Conservation (phyloP, 2,888 invertebrate genomes). For the Dynastes hyllus region DNA sequence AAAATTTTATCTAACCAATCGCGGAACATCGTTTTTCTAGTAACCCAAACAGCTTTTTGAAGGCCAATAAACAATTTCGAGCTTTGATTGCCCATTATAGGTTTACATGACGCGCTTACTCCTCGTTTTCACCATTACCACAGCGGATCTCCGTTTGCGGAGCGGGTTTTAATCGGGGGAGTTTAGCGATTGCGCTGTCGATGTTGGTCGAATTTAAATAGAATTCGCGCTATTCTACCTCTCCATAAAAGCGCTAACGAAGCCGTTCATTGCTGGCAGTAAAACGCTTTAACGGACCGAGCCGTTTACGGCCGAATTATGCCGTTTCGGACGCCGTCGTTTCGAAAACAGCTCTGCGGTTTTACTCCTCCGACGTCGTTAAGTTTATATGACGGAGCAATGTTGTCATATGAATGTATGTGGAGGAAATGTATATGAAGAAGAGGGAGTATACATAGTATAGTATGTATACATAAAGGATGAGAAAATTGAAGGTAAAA, state of each 20-base stretch:
- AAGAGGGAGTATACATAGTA: no score
- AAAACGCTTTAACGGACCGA: conserved; percentile 33
- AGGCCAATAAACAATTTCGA: no score
- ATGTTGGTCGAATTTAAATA: neutral
- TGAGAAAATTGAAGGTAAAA: no score
- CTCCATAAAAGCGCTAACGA: conserved; percentile 44
- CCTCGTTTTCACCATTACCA: neutral
- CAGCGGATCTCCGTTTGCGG: neutral
- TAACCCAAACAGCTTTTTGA: no score
- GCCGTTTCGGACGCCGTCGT: conserved; percentile 37
- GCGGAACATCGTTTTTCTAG: no score
- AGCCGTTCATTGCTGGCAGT: conserved; percentile 45
- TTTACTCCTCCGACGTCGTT: conserved; percentile 32
- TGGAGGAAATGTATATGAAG: neutral
- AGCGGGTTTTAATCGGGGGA: neutral
- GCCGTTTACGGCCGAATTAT: conserved; percentile 44
- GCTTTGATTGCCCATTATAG: no score
- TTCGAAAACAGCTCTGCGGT: conserved; percentile 34
- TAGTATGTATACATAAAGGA: no score
- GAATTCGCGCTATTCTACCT: conserved; percentile 7
- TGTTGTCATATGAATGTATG: neutral
- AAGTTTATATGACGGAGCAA: conserved; percentile 25
- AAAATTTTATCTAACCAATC: no score
- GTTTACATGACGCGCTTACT: no score
- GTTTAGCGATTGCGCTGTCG: conserved; percentile 1